Conservation (phyloP, 2,113 vertebrate genomes). For the Passer montanus region DNA sequence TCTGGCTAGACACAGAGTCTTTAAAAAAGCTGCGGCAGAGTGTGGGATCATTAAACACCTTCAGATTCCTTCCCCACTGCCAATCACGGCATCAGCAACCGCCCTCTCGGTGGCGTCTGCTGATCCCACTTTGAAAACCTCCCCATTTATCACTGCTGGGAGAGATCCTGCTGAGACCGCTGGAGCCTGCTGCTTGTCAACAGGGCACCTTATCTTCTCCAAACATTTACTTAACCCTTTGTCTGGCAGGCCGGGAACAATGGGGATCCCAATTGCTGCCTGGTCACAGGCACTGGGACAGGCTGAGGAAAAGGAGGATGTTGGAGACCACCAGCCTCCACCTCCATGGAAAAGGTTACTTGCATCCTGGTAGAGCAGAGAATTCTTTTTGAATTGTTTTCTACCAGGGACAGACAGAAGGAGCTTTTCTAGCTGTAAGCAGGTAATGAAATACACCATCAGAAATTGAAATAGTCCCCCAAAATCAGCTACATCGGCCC, state of each 20-base stretch:
- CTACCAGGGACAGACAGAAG: not conserved
- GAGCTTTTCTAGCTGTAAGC: not conserved
- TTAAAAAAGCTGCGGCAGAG: conserved; percentile 60
- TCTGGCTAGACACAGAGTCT: conserved; percentile 67
- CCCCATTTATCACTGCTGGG: conserved; percentile 66
- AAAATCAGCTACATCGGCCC: not conserved
- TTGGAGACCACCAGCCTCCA: not conserved
- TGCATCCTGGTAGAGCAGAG: not conserved
- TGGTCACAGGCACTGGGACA: fast-evolving
- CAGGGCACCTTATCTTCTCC: conserved; percentile 83
- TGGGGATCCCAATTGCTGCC: conserved; percentile 18
- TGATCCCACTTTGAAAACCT: conserved; percentile 68
- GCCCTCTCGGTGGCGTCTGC: conserved; percentile 58
- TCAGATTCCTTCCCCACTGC: conserved; percentile 63
- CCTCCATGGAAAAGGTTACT: not conserved
- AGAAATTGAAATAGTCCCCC: no score
- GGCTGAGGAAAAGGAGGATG: not conserved
- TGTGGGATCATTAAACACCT: conserved; percentile 75
- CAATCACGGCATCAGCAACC: conserved; percentile 57
- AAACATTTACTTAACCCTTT: conserved; percentile 90
- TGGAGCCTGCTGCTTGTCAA: conserved; percentile 85
- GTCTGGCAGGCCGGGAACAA: conserved; percentile 81
- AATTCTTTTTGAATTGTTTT: not conserved
- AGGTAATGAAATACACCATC: not conserved
- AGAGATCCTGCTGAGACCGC: conserved; percentile 66